These are phyloP conservation scores for Aplysina aerophoba DNA, from an alignment of 37 sponge, comb jelly and placozoan species.

Conservation along the genomic window DNA sequence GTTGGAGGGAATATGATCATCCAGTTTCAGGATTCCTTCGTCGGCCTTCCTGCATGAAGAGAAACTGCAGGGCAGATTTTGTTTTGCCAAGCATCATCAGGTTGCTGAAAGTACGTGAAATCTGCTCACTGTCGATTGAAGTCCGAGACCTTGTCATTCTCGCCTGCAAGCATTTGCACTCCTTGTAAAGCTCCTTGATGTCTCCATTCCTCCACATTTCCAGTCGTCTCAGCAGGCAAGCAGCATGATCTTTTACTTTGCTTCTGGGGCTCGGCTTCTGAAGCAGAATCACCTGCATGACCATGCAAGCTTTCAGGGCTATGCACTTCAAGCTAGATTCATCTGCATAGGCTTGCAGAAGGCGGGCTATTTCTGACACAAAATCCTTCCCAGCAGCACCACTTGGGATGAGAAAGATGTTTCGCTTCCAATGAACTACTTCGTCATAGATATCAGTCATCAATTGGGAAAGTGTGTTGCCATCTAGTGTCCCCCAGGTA, in stretches of 20 bases:
- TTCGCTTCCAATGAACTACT: slow-evolving; percentile 10
- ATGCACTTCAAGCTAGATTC: neutral
- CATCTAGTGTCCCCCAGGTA: slow-evolving; percentile 1
- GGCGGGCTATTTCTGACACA: slow-evolving; percentile 4
- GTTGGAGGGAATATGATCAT: neutral
- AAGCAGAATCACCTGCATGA: slow-evolving; percentile 23
- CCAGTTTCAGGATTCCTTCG: neutral
- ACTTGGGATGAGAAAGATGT: slow-evolving; percentile 19
- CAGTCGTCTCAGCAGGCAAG: slow-evolving; percentile 5
- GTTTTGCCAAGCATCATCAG: slow-evolving; percentile 28
- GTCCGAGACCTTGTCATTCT: neutral
- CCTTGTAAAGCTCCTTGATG: neutral
- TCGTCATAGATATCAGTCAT: neutral
- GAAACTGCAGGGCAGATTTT: slow-evolving; percentile 1
- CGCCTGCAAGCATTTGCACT: neutral
- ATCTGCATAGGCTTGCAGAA: slow-evolving; percentile 27
- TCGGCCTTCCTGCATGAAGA: slow-evolving; percentile 17
- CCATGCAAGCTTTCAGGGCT: slow-evolving; percentile 16
- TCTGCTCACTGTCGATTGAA: neutral
- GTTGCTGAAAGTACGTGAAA: neutral
- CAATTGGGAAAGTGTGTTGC: neutral
- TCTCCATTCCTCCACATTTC: slow-evolving; percentile 4
- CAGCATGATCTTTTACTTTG: slow-evolving; percentile 16
- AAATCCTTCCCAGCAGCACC: slow-evolving; percentile 19
- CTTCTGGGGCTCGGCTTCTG: slow-evolving; percentile 19